Evolutionary conservation across 2,113 vertebrate genomes (phyloP).

Genomic region (Xenopus borealis): DNA sequence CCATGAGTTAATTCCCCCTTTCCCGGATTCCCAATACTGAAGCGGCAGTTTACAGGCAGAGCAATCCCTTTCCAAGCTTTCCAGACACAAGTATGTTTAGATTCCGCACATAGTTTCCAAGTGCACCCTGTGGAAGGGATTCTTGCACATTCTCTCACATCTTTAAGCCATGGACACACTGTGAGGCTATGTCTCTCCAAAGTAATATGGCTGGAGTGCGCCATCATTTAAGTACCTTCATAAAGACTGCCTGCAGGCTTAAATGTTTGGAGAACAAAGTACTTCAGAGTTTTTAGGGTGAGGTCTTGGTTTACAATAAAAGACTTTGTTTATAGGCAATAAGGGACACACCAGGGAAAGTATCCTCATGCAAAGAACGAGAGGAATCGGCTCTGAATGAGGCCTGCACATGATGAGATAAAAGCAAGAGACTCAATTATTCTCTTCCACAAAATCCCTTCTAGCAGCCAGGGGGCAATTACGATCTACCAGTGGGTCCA

Average conservation of each 20-base stretch:
- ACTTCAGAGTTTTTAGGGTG: background rate
- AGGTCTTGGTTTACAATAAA: background rate
- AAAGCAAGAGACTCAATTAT: too few species aligned
- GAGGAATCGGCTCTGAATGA: background rate
- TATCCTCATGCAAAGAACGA: background rate
- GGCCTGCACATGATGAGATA: background rate
- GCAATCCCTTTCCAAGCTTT: constrained; percentile 35
- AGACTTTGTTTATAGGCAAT: background rate
- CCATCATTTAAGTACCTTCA: constrained; percentile 3
- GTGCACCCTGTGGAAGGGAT: constrained; percentile 41
- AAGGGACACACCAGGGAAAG: background rate
- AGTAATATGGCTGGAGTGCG: constrained; percentile 18
- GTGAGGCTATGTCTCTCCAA: constrained; percentile 13
- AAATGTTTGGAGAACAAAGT: constrained; percentile 1
- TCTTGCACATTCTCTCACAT: constrained; percentile 22
- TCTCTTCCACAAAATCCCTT: too few species aligned
- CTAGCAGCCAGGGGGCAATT: too few species aligned
- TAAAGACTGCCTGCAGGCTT: constrained; percentile 5
- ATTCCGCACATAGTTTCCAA: constrained; percentile 45
- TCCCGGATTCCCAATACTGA: constrained; percentile 29
- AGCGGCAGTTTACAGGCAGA: constrained; percentile 41
- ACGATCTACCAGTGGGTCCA: too few species aligned
- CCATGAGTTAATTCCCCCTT: constrained; percentile 26
- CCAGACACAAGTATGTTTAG: constrained; percentile 42
- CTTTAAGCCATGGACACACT: constrained; percentile 7